phyloP scores from a whole-genome alignment of 2,797 vertebrate species.

The Acropternis orthonyx region DNA sequence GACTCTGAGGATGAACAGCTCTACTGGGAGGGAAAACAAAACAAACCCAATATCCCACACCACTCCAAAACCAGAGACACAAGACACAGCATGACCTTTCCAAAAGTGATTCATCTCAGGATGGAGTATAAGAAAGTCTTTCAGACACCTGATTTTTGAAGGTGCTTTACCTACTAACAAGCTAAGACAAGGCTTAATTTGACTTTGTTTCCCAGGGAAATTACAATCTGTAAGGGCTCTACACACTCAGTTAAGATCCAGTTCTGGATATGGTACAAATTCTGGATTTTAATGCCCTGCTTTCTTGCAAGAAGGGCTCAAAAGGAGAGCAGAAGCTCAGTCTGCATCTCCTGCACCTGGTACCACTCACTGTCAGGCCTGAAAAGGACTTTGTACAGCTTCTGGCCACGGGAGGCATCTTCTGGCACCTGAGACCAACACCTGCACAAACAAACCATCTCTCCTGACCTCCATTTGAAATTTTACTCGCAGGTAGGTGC shows the following conservation, averaged over 20 bases:
- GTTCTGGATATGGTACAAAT: rapidly evolving
- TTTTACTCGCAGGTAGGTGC: not conserved
- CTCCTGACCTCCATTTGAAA: not conserved
- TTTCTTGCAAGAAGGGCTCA: not conserved
- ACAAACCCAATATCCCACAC: not conserved
- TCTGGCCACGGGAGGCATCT: not conserved
- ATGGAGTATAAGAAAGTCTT: not conserved
- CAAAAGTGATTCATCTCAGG: not conserved
- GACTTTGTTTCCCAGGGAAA: not conserved
- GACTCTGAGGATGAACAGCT: not conserved
- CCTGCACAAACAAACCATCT: not conserved
- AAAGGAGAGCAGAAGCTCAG: not conserved
- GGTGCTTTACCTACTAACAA: not conserved
- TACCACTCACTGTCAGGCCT: not conserved
- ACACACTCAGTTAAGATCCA: not conserved
- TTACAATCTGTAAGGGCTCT: not conserved
- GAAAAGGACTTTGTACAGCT: not conserved
- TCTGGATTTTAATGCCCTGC: not conserved
- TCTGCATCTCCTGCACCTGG: not conserved
- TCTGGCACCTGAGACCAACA: not conserved
- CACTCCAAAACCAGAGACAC: not conserved
- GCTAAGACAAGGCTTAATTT: rapidly evolving
- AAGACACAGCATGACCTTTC: not conserved
- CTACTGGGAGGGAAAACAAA: not conserved
- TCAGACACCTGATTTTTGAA: not conserved